Evolutionary conservation across 2,113 vertebrate genomes (phyloP).

Genomic region (Cololabis saira): DNA sequence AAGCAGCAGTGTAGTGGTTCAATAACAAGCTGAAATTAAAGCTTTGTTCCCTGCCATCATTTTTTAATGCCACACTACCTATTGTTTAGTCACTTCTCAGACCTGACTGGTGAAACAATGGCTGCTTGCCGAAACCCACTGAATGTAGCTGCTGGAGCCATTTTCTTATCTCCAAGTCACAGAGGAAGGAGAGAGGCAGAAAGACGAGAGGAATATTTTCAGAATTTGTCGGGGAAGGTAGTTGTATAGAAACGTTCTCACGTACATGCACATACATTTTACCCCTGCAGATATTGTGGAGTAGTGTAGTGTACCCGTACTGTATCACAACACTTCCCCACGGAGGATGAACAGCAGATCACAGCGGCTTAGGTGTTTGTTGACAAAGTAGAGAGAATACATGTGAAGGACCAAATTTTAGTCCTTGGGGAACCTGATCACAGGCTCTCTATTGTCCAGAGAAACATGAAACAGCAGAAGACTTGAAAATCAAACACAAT

Average conservation of each 20-base stretch:
- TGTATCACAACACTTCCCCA: constrained; percentile 25
- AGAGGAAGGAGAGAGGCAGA: constrained; percentile 37
- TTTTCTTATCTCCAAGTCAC: constrained; percentile 70
- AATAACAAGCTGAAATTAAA: constrained; percentile 46
- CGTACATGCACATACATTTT: constrained; percentile 1
- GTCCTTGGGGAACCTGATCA: constrained; percentile 39
- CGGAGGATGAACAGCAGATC: constrained; percentile 34
- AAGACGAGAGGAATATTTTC: constrained; percentile 38
- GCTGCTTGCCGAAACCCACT: constrained; percentile 41
- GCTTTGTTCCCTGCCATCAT: constrained; percentile 47
- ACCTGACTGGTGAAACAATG: constrained; percentile 63
- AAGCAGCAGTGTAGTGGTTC: constrained; percentile 42
- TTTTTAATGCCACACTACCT: constrained; percentile 58
- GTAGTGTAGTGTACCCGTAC: constrained; percentile 36
- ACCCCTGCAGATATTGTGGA: constrained; percentile 17
- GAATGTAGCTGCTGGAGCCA: constrained; percentile 43
- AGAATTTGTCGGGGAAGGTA: constrained; percentile 45
- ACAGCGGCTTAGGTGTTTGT: constrained; percentile 45
- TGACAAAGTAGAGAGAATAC: constrained; percentile 38
- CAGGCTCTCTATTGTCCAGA: constrained; percentile 28
- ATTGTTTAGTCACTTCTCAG: constrained; percentile 71
- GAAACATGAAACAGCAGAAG: constrained; percentile 23
- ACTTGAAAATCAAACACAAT: constrained; percentile 46
- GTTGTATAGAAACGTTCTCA: constrained; percentile 14
- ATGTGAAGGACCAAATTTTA: constrained; percentile 36